These are phyloP conservation scores for Megastigmus dorsalis DNA, from an alignment of 2,888 invertebrate genomes.

Conservation along the genomic window DNA sequence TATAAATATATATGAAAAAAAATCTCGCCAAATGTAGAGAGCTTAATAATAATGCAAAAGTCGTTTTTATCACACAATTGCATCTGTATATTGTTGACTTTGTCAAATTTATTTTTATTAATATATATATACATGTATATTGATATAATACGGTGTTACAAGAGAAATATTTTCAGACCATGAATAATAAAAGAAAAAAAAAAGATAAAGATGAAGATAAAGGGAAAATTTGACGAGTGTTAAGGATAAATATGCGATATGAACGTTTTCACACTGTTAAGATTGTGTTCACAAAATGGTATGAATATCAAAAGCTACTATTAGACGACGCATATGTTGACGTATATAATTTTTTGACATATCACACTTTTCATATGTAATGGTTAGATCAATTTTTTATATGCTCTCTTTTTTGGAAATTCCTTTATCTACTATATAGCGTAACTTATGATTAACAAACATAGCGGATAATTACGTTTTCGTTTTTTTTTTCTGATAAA, in stretches of 20 bases:
- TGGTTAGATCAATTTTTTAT: conserved; percentile 33
- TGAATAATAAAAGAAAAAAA: conserved; percentile 3
- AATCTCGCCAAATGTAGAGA: conserved; percentile 49
- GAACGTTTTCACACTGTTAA: conserved; percentile 37
- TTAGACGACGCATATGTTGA: conserved; percentile 9
- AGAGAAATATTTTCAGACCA: conserved; percentile 53
- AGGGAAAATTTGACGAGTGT: conserved; percentile 30
- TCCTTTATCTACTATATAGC: conserved; percentile 16
- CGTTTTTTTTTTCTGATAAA: conserved; percentile 10
- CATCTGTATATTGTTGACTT: conserved; percentile 50
- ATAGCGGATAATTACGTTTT: no score
- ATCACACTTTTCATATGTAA: conserved; percentile 48
- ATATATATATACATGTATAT: conserved; percentile 46
- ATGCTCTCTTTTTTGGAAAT: background rate
- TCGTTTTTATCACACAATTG: conserved; percentile 48
- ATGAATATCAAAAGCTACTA: conserved; percentile 41
- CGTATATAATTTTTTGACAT: conserved; percentile 37
- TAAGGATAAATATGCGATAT: conserved; percentile 41
- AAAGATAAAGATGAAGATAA: conserved; percentile 8
- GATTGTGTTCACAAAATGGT: conserved; percentile 32
- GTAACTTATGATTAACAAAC: no score
- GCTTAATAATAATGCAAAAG: conserved; percentile 50
- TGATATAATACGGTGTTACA: conserved; percentile 42
- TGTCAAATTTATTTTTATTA: conserved; percentile 50
- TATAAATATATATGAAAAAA: conserved; percentile 32